Evolutionary conservation across 2,888 invertebrate genomes (phyloP).

Genomic region (Eubasilissa splendida): DNA sequence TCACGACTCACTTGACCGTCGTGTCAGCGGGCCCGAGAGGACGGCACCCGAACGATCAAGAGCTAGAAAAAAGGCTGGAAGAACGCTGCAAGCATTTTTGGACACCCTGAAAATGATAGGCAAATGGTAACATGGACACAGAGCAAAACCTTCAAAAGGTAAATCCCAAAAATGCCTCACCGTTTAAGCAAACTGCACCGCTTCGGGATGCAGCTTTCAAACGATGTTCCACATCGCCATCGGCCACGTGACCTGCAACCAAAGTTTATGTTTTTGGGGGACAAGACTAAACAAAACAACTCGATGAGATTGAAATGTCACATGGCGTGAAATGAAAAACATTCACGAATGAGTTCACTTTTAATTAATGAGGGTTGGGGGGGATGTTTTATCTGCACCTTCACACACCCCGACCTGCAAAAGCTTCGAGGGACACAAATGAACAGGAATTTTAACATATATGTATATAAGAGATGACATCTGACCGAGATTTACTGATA

Average conservation of each 20-base stretch:
- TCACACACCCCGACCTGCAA: conserved; percentile 11
- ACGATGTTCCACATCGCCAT: conserved; percentile 58
- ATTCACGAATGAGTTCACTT: conserved; percentile 1
- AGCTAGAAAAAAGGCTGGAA: conserved; percentile 12
- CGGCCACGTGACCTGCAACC: conserved; percentile 59
- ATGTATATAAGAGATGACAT: conserved; percentile 1
- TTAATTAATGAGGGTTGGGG: conserved; percentile 2
- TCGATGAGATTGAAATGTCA: conserved; percentile 43
- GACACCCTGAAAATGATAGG: conserved; percentile 36
- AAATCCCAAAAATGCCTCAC: conserved; percentile 54
- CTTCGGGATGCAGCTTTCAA: conserved; percentile 55
- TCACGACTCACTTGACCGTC: conserved; percentile 27
- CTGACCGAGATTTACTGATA: conserved; percentile 9
- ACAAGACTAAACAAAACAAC: conserved; percentile 53
- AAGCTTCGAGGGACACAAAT: conserved; percentile 16
- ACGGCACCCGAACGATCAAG: conserved; percentile 9
- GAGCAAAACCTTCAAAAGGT: conserved; percentile 40
- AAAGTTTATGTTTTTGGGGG: conserved; percentile 57
- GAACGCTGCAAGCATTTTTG: not conserved
- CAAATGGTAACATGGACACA: conserved; percentile 33
- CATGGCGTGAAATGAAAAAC: conserved; percentile 35
- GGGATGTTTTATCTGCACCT: conserved; percentile 20
- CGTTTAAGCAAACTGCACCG: conserved; percentile 56
- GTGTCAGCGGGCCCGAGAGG: not conserved
- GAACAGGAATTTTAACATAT: not conserved